A percentile compares a stretch with the other conserved stretches of the same genome.
Evolutionary conservation across 2,113 vertebrate species (phyloP).

Genomic region (Salvelinus fontinalis): DNA sequence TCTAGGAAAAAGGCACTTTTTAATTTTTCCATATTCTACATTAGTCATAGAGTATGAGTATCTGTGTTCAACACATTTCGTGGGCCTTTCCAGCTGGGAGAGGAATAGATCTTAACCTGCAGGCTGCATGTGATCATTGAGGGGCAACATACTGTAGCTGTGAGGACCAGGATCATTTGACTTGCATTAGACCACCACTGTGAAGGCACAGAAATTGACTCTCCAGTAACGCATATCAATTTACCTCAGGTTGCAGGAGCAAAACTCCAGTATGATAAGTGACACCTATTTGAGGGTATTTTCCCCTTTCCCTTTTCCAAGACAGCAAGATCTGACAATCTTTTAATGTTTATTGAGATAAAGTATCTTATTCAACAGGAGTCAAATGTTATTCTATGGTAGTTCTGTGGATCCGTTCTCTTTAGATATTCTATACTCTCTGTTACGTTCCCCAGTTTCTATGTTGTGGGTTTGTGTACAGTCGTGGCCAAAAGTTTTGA

Average conservation of each 20-base stretch:
- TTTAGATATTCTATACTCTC: too few relatives aligned
- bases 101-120: background rate
- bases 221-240: background rate
- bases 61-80: background rate
- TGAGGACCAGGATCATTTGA: background rate
- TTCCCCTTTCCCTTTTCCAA: background rate
- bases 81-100: background rate
- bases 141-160: background rate
- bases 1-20: background rate
- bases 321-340: background rate
- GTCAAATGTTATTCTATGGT: background rate
- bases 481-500: too few relatives aligned
- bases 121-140: background rate
- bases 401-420: background rate
- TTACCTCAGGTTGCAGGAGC: background rate
- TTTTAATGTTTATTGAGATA: background rate
- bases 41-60: slow-evolving; percentile 1
- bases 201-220: background rate
- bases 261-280: background rate
- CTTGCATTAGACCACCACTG: background rate
- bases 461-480: too few relatives aligned
- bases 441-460: too few relatives aligned
- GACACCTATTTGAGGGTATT: background rate
- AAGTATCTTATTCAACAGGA: background rate
- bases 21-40: background rate